Percentiles rank a stretch among this genome's conserved stretches.
phyloP scores from a whole-genome alignment of 2,797 vertebrate genomes.

The Adrianichthys oophorus region DNA sequence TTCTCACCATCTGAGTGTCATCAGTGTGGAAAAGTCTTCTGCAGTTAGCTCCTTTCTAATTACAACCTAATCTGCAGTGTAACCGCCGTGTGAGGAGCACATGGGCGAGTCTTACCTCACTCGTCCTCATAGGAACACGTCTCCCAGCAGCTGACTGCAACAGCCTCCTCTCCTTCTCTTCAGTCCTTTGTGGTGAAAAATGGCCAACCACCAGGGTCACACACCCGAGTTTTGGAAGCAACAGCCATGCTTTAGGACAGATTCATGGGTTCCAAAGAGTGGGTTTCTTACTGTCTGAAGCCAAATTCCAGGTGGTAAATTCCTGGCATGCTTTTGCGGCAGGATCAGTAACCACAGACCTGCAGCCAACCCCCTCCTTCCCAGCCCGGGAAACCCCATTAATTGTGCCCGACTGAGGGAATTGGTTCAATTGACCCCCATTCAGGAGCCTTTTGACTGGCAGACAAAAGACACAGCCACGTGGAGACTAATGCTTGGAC shows the following conservation, averaged over 20 bases:
- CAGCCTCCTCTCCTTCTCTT: too few species aligned
- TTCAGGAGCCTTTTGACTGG: conserved; percentile 79
- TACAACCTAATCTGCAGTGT: too few species aligned
- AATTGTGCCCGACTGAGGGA: conserved; percentile 79
- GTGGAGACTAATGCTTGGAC: conserved; percentile 80
- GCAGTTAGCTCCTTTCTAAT: conserved; percentile 13
- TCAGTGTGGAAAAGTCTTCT: conserved; percentile 3
- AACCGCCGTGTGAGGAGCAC: too few species aligned
- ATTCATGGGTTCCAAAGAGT: conserved; percentile 54
- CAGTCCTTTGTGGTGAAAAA: not conserved
- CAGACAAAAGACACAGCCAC: conserved; percentile 82
- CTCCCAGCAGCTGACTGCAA: too few species aligned
- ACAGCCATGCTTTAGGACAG: conserved; percentile 42
- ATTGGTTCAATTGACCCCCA: conserved; percentile 84
- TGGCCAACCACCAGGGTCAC: conserved; percentile 47
- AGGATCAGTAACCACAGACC: conserved; percentile 77
- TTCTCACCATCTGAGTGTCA: conserved; percentile 35
- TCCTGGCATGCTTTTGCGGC: conserved; percentile 72
- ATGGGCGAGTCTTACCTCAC: too few species aligned
- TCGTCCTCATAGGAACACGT: too few species aligned
- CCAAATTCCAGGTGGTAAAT: conserved; percentile 71
- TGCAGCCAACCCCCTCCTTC: conserved; percentile 47
- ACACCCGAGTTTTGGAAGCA: conserved; percentile 46
- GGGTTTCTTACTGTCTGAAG: conserved; percentile 61
- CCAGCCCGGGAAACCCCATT: conserved; percentile 70